Evolutionary conservation across 2,797 vertebrate species (phyloP).

Genomic region (Sebastolobus alascanus): DNA sequence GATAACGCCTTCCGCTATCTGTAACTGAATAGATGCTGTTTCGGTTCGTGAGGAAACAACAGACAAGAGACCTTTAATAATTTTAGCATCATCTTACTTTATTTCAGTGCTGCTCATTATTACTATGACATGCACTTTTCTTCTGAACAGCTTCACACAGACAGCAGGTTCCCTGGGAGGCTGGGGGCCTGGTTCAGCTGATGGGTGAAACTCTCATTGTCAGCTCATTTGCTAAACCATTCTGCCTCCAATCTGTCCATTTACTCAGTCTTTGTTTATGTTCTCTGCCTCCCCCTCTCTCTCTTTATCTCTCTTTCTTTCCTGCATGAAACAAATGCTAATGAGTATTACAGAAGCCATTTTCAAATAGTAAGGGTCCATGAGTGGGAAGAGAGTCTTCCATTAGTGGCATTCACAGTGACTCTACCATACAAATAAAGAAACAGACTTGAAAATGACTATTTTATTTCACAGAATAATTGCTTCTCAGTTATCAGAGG

Average conservation of each 20-base stretch:
- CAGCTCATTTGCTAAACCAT: conserved; percentile 65
- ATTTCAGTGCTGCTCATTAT: conserved; percentile 10
- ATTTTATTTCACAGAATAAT: conserved; percentile 34
- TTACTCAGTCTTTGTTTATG: conserved; percentile 62
- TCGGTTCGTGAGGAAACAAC: not conserved
- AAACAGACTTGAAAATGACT: not conserved
- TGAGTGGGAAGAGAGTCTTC: conserved; percentile 51
- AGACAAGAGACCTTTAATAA: not conserved
- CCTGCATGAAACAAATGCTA: conserved; percentile 54
- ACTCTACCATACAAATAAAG: conserved; percentile 7
- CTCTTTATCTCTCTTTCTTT: conserved; percentile 52
- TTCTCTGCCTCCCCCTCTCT: conserved; percentile 30
- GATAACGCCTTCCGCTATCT: not conserved
- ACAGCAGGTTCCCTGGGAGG: conserved; percentile 29
- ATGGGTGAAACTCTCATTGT: conserved; percentile 57
- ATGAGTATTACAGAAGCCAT: conserved; percentile 47
- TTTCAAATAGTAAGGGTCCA: conserved; percentile 39
- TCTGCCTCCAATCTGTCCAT: conserved; percentile 55
- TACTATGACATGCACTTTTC: conserved; percentile 25
- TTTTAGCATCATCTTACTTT: not conserved
- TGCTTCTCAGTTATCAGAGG: conserved; percentile 13
- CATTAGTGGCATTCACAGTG: conserved; percentile 46
- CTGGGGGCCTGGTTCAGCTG: conserved; percentile 8
- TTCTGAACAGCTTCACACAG: conserved; percentile 10
- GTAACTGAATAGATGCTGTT: conserved; percentile 11